Evolutionary conservation across 2,888 invertebrate species (phyloP).

Genomic region (Aleiodes testaceus): DNA sequence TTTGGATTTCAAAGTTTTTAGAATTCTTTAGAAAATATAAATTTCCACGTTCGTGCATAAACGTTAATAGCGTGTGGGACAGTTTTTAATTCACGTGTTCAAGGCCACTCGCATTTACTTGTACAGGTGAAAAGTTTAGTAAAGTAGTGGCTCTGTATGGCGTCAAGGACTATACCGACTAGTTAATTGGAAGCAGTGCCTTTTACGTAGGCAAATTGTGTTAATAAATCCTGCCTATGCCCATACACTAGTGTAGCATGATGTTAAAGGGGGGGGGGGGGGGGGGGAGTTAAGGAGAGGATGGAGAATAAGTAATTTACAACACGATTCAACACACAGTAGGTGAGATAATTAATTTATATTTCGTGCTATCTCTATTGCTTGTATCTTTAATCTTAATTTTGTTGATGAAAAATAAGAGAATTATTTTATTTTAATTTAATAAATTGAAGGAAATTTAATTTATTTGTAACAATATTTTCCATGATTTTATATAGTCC

Average conservation of each 20-base stretch:
- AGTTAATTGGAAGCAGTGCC: slow-evolving; percentile 62
- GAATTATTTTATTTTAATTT: no score
- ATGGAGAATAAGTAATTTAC: slow-evolving; percentile 52
- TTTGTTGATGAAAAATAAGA: no score
- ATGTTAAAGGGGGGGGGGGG: slow-evolving; percentile 30
- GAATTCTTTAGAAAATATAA: slow-evolving; percentile 16
- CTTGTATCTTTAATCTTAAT: background rate
- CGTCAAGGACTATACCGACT: slow-evolving; percentile 47
- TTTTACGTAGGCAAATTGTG: slow-evolving; percentile 63
- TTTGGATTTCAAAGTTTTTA: no score
- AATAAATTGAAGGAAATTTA: no score
- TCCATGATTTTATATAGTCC: slow-evolving; percentile 13
- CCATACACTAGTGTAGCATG: slow-evolving; percentile 33
- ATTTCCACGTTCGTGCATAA: slow-evolving; percentile 39
- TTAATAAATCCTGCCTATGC: slow-evolving; percentile 61
- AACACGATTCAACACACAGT: slow-evolving; percentile 45
- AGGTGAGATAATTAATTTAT: slow-evolving; percentile 62
- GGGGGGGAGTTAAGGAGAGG: slow-evolving; percentile 1
- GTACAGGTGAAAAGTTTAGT: slow-evolving; percentile 32
- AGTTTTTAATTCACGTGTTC: slow-evolving; percentile 18
- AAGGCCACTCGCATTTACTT: slow-evolving; percentile 28
- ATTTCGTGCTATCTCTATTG: slow-evolving; percentile 38
- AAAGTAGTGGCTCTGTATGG: slow-evolving; percentile 46
- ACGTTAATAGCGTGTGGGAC: slow-evolving; percentile 17
- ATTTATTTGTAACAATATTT: slow-evolving; percentile 1